Percentiles rank a stretch among this genome's conserved stretches.
phyloP scores from a whole-genome alignment of 2,797 vertebrate genomes.

The Emydoidea blandingii region DNA sequence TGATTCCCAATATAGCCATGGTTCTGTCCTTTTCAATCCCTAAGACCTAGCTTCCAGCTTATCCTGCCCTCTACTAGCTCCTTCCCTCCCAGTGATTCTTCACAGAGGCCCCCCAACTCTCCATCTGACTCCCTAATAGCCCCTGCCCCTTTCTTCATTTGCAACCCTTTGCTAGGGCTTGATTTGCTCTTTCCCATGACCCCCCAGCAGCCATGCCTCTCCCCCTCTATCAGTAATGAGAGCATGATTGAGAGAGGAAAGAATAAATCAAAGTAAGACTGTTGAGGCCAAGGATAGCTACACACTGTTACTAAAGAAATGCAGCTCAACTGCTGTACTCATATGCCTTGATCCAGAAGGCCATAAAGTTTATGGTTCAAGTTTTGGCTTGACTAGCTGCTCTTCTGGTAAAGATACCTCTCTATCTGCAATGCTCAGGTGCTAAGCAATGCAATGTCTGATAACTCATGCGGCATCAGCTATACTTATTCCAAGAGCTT shows the following conservation, averaged over 20 bases:
- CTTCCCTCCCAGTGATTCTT: not conserved
- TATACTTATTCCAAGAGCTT: not conserved
- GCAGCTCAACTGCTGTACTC: not conserved
- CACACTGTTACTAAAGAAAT: not conserved
- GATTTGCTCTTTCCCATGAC: not conserved
- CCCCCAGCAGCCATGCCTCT: not conserved
- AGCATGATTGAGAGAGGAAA: not conserved
- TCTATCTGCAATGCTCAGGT: no score
- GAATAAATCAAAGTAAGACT: not conserved
- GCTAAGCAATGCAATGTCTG: not conserved
- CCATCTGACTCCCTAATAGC: not conserved
- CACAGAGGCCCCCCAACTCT: not conserved
- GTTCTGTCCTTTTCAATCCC: not conserved
- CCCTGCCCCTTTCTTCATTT: not conserved
- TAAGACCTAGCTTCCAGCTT: not conserved
- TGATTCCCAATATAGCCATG: not conserved
- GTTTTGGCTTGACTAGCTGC: not conserved
- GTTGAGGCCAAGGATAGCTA: not conserved
- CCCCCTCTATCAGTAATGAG: not conserved
- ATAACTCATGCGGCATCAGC: not conserved
- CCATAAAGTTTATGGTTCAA: not conserved
- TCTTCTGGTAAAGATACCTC: not conserved
- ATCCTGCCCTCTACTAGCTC: not conserved
- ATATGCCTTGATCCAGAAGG: not conserved
- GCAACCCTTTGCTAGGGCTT: not conserved